These are phyloP conservation scores for Ricordea florida DNA, from an alignment of 92 coral and sea anemone genomes.

Conservation along the genomic window DNA sequence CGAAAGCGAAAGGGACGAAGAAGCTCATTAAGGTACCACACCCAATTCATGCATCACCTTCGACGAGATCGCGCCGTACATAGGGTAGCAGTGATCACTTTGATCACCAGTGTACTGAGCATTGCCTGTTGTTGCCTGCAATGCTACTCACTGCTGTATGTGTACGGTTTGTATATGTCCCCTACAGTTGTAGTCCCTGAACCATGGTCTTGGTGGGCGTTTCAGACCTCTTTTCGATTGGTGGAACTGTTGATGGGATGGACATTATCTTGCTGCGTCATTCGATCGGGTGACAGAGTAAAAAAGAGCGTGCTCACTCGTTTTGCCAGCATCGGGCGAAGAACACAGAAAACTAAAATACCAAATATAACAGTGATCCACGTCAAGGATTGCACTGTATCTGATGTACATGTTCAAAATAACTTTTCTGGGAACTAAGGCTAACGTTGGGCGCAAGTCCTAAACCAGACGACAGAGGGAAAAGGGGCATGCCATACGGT, in stretches of 20 bases:
- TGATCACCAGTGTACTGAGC: conserved; percentile 68
- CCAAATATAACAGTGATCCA: neutral
- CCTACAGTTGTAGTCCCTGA: conserved; percentile 51
- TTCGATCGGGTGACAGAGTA: conserved; percentile 1
- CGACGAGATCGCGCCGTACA: conserved; percentile 12
- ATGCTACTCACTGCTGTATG: conserved; percentile 73
- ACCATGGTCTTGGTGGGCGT: conserved; percentile 92
- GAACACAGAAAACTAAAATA: neutral
- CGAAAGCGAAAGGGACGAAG: neutral
- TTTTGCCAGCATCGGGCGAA: neutral
- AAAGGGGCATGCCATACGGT: no score
- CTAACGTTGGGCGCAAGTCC: no score
- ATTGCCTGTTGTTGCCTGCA: conserved; percentile 74
- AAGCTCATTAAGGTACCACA: neutral
- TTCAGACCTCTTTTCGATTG: conserved; percentile 82
- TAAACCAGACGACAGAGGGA: no score
- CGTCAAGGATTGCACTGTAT: no score
- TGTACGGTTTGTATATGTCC: conserved; percentile 62
- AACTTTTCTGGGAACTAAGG: no score
- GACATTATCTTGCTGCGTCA: conserved; percentile 71
- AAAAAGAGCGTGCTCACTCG: neutral
- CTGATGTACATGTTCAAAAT: no score
- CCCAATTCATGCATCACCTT: neutral
- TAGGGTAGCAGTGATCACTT: conserved; percentile 55
- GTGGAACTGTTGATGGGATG: conserved; percentile 75